Conservation (phyloP, 2,797 vertebrate species). For the Malurus splendens region DNA sequence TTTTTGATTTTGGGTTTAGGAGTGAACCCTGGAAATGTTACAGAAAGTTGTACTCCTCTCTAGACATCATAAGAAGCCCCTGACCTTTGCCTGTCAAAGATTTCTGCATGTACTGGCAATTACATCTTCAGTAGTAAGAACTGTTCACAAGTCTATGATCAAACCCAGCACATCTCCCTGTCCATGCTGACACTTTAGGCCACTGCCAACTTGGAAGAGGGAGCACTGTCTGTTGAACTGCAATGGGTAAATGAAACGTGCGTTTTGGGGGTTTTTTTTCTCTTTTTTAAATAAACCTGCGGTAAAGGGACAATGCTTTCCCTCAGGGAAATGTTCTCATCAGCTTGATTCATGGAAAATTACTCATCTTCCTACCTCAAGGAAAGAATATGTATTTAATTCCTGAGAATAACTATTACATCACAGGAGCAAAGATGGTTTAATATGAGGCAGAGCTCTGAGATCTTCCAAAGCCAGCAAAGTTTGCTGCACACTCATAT, state of each 20-base stretch:
- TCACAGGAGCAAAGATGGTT: background rate
- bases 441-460: background rate
- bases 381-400: background rate
- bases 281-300: background rate
- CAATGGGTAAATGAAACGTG: background rate
- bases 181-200: background rate
- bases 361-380: conserved; percentile 15
- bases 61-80: background rate
- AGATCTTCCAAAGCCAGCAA: background rate
- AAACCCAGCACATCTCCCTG: background rate
- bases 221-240: background rate
- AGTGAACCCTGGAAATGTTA: background rate
- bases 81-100: background rate
- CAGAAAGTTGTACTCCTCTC: background rate
- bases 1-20: background rate
- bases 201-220: background rate
- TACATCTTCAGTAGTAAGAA: background rate
- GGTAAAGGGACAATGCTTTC: background rate
- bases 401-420: background rate
- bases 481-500: background rate
- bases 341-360: conserved; percentile 21
- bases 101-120: background rate
- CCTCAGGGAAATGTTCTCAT: background rate
- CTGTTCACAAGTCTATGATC: background rate
- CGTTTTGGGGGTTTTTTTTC: background rate